A percentile compares a stretch with the other conserved stretches of the same genome.
phyloP scores from a whole-genome alignment of 2,888 invertebrate genomes.

The Emmelina monodactyla region DNA sequence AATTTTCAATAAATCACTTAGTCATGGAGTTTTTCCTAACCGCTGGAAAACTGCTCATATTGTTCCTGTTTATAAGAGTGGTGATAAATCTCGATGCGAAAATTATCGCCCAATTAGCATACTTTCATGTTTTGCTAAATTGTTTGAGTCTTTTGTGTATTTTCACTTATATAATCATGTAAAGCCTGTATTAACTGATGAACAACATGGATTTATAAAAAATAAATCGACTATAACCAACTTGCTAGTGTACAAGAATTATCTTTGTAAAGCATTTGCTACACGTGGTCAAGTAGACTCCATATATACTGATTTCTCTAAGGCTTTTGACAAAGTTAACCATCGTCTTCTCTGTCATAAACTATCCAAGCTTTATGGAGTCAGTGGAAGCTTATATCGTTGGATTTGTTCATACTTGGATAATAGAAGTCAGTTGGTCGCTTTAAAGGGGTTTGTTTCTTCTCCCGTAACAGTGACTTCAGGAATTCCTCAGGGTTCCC shows the following conservation, averaged over 20 bases:
- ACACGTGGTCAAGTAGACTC: slow-evolving; percentile 6
- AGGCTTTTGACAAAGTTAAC: slow-evolving; percentile 9
- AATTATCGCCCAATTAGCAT: slow-evolving; percentile 10
- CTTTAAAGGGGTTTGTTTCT: slow-evolving; percentile 4
- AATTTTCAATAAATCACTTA: slow-evolving; percentile 3
- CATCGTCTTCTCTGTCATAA: slow-evolving; percentile 4
- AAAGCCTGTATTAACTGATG: slow-evolving; percentile 2
- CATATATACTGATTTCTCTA: slow-evolving; percentile 9
- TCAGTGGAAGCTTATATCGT: slow-evolving; percentile 4
- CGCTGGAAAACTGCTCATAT: slow-evolving; percentile 8
- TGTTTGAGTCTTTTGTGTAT: slow-evolving; percentile 8
- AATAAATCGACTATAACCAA: slow-evolving; percentile 6
- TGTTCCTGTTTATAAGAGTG: slow-evolving; percentile 5
- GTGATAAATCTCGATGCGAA: slow-evolving; percentile 2
- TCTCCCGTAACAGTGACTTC: no score
- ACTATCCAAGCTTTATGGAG: slow-evolving; percentile 1
- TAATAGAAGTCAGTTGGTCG: slow-evolving; percentile 7
- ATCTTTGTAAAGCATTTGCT: slow-evolving; percentile 1
- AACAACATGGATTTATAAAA: slow-evolving; percentile 9
- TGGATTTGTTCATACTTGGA: slow-evolving; percentile 6
- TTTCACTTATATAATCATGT: slow-evolving; percentile 5
- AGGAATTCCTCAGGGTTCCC: slow-evolving; percentile 9
- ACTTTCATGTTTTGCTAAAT: slow-evolving; percentile 8
- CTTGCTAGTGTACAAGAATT: slow-evolving; percentile 4
- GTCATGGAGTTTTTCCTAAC: slow-evolving; percentile 4